phyloP scores from a whole-genome alignment of 1,140 invertebrate genomes.

The Hermatobates lingyangjiaoensis region DNA sequence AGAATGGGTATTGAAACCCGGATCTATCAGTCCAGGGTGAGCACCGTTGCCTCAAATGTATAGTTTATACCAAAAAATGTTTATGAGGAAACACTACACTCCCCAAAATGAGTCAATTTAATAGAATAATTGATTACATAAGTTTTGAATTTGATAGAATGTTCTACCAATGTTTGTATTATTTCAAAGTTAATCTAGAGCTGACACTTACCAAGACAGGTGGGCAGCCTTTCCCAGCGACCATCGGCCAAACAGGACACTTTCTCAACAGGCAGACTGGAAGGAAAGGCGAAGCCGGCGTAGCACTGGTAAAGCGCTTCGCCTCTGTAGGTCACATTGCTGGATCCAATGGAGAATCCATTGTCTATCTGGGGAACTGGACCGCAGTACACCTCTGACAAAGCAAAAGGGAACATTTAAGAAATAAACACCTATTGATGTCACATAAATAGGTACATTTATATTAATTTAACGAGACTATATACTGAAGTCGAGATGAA shows the following conservation, averaged over 20 bases:
- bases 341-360: conserved; percentile 85
- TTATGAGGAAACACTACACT: too few species aligned
- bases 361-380: conserved; percentile 95
- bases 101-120: not conserved
- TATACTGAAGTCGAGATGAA: too few species aligned
- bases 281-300: conserved; percentile 84
- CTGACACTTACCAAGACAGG: conserved; percentile 55
- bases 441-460: too few species aligned
- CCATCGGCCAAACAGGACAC: conserved; percentile 76
- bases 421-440: too few species aligned
- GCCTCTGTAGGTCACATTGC: conserved; percentile 84
- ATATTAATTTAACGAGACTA: too few species aligned
- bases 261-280: conserved; percentile 67
- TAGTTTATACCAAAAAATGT: too few species aligned
- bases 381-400: conserved; percentile 87
- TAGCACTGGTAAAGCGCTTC: conserved; percentile 91
- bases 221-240: conserved; percentile 76
- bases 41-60: too few species aligned
- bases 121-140: not conserved
- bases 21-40: too few species aligned
- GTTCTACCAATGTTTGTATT: conserved; percentile 6
- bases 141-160: conserved; percentile 5
- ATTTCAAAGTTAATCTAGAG: too few species aligned
- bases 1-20: too few species aligned
- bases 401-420: too few species aligned